Conservation (phyloP, 2,113 vertebrate species). For the Craseonycteris thonglongyai region DNA sequence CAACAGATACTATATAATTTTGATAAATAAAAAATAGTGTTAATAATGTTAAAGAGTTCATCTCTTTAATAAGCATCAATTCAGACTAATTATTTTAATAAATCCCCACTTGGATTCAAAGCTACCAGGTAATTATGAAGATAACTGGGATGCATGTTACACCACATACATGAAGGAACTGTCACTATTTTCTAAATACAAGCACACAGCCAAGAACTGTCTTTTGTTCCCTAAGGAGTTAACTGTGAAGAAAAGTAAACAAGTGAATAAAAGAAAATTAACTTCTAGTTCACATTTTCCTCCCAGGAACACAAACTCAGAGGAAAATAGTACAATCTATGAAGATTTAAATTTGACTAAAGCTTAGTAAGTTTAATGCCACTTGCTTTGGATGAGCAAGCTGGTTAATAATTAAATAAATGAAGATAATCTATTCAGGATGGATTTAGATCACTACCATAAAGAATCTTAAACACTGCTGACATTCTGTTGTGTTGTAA, state of each 20-base stretch:
- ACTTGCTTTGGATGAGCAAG: constrained; percentile 48
- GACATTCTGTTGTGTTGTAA: constrained; percentile 21
- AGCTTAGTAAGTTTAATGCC: constrained; percentile 39
- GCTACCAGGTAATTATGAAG: not conserved
- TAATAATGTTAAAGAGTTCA: not conserved
- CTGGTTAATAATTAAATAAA: constrained; percentile 56
- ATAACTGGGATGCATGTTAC: not conserved
- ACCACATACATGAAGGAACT: not conserved
- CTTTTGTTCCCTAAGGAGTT: not conserved
- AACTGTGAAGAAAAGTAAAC: not conserved
- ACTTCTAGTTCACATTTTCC: not conserved
- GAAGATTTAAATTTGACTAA: constrained; percentile 1
- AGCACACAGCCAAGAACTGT: not conserved
- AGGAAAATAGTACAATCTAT: not conserved
- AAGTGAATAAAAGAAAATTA: not conserved
- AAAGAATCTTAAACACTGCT: constrained; percentile 1
- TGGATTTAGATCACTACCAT: not conserved
- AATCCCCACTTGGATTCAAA: not conserved
- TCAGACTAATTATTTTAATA: constrained; percentile 39
- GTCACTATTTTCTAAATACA: not conserved
- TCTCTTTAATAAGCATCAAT: constrained; percentile 32
- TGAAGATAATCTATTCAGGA: not conserved
- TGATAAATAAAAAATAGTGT: constrained; percentile 28
- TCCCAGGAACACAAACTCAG: not conserved
- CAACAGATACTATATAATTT: not conserved